A percentile compares a stretch with the other conserved stretches of the same genome.
phyloP scores from a whole-genome alignment of 2,113 vertebrate species.

The Aix galericulata region DNA sequence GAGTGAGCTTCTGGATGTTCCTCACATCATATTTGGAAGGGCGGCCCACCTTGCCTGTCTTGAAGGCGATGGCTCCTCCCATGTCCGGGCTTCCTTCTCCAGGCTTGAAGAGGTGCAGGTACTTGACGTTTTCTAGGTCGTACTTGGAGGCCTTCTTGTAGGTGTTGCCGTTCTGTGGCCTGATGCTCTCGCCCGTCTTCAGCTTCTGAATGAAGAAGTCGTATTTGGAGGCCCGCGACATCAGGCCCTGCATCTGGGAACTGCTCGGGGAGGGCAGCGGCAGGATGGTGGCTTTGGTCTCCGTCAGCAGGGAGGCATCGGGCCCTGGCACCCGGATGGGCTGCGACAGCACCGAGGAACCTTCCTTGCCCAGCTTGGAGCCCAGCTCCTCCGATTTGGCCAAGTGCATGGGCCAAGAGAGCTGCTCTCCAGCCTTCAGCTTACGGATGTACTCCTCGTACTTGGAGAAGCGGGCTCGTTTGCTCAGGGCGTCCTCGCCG shows the following conservation, averaged over 20 bases:
- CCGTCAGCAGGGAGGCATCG: slow-evolving; percentile 82
- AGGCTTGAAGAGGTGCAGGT: slow-evolving; percentile 96
- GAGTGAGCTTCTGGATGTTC: slow-evolving; percentile 92
- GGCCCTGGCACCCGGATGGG: slow-evolving; percentile 76
- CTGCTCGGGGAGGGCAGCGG: slow-evolving; percentile 81
- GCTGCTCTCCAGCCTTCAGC: slow-evolving; percentile 92
- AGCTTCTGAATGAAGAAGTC: slow-evolving; percentile 99
- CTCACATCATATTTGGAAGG: slow-evolving; percentile 98
- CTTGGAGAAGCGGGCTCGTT: slow-evolving; percentile 95
- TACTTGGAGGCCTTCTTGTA: slow-evolving; percentile 99
- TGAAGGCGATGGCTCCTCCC: slow-evolving; percentile 98
- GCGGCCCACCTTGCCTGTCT: slow-evolving; percentile 96
- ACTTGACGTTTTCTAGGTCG: slow-evolving; percentile 97
- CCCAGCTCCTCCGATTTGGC: slow-evolving; percentile 86
- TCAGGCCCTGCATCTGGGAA: slow-evolving; percentile 89
- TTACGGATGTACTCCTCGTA: slow-evolving; percentile 99
- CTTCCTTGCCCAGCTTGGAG: slow-evolving; percentile 85
- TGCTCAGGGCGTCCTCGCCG: slow-evolving; percentile 85
- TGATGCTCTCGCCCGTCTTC: slow-evolving; percentile 91
- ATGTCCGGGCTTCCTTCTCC: slow-evolving; percentile 96
- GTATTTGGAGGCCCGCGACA: slow-evolving; percentile 92
- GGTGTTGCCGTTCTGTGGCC: slow-evolving; percentile 91
- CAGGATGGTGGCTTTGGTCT: slow-evolving; percentile 90
- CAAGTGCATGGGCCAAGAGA: slow-evolving; percentile 88
- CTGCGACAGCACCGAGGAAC: slow-evolving; percentile 73